Evolutionary conservation across 2,888 invertebrate species (phyloP), one percentile per base, ranked within the genome.

Genomic region (Buathra laborator): DNA sequence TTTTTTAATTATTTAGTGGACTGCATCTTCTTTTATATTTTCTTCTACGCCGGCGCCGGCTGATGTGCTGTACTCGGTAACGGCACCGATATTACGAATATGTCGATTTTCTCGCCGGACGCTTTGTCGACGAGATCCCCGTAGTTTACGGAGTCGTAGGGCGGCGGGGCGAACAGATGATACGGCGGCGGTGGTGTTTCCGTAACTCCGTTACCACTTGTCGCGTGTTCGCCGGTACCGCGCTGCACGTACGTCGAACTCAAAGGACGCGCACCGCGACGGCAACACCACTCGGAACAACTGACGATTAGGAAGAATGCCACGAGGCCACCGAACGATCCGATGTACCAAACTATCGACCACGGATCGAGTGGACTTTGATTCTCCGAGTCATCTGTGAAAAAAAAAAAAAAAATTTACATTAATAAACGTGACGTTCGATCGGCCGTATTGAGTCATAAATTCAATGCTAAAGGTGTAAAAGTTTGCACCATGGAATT

Each of bases 321-420:
- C 2, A 95, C 95, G 24, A 95, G 91, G 1, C 95, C 95, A 4
- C 95, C 95, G 88, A 95, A 95, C 1, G 95, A 95, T 2, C 95
- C 95, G 71, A 95, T 94, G 93, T 95, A 95, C 95, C 95, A 95
- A 6, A 95, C 93, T 75, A 95, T 94, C 37, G 95, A 95, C 95
- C 95, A 95, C 0, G 95, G 94, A 88, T 95, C 95, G 88, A 94
- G 87, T 0, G 94, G 91, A 59, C 90, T 92, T 56, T 93, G 92
- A 14, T 86, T 88, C 1, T 91, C 89, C 29, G 83, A 83, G 48
- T 90, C 87, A 46, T 87, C 90, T 91, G 89, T 2, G 12, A 0
- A 46, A 46, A 48, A 48, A 48, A 46, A 9, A 46, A 48, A n/a
- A 7, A 48, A 48, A 48, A 2, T 24, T 24, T 24, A 6, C 0